Evolutionary conservation across 2,797 vertebrate genomes (phyloP).

Genomic region (Falco rusticolus): DNA sequence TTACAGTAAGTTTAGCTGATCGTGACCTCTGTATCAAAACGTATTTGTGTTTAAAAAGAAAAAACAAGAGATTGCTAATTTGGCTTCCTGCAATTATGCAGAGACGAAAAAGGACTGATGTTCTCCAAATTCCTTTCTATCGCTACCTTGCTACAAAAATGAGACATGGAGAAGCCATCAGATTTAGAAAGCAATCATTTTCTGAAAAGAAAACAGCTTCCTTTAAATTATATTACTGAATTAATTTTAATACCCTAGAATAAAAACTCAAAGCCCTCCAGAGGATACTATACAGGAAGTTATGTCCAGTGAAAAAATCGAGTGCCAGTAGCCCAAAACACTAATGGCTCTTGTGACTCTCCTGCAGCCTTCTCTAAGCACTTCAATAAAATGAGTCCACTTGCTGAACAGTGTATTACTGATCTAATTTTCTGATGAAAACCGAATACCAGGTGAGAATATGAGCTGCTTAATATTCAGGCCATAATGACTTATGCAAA

Average conservation of each 20-base stretch:
- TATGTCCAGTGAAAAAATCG: background rate
- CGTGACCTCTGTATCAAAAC: background rate
- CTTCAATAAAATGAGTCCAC: constrained; percentile 2
- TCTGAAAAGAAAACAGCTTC: background rate
- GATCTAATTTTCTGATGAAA: background rate
- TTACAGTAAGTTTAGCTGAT: background rate
- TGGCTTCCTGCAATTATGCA: background rate
- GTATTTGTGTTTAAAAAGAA: background rate
- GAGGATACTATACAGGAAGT: background rate
- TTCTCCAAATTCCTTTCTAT: background rate
- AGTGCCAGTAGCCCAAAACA: background rate
- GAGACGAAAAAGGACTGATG: background rate
- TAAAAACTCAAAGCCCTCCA: background rate
- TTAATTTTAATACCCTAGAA: background rate
- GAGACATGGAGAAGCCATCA: background rate
- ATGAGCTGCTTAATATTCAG: background rate
- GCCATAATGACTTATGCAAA: background rate
- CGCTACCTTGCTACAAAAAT: background rate
- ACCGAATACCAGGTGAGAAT: background rate
- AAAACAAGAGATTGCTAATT: background rate
- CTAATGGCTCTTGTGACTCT: background rate
- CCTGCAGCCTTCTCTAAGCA: background rate
- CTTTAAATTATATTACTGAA: background rate
- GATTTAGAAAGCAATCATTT: background rate
- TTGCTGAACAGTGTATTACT: background rate